These are phyloP conservation scores for Phylloscopus collybita DNA, from an alignment of 2,797 vertebrate species.

Conservation along the genomic window DNA sequence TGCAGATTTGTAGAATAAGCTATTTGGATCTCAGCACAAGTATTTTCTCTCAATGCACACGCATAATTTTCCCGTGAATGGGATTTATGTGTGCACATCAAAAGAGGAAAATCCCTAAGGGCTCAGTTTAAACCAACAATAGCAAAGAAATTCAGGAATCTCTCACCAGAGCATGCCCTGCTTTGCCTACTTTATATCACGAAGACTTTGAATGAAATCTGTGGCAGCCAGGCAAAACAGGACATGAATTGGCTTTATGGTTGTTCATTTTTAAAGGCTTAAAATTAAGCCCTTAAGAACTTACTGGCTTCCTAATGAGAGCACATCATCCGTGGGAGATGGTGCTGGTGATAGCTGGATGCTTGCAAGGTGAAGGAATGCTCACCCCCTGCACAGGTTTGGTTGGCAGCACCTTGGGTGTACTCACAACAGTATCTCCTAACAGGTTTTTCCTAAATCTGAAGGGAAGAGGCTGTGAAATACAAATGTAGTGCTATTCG, in stretches of 20 bases:
- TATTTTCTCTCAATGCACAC: not conserved
- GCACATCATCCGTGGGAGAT: not conserved
- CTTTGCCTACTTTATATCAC: constrained; percentile 14
- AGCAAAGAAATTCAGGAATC: constrained; percentile 30
- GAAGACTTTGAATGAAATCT: not conserved
- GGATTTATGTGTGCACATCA: constrained; percentile 42
- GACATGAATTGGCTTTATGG: not conserved
- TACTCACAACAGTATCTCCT: fast-evolving
- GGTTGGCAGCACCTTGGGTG: fast-evolving
- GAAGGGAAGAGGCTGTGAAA: not conserved
- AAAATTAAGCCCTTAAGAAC: not conserved
- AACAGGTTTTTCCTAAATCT: not conserved
- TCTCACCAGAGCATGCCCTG: constrained; percentile 11
- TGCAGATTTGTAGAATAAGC: constrained; percentile 10
- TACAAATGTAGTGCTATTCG: not conserved
- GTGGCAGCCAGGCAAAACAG: constrained; percentile 1
- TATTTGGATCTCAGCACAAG: not conserved
- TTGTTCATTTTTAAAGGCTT: not conserved
- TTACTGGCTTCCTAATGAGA: not conserved
- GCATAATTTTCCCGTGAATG: not conserved
- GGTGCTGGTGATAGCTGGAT: not conserved
- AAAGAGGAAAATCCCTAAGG: constrained; percentile 46
- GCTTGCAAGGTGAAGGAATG: fast-evolving
- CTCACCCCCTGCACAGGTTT: fast-evolving
- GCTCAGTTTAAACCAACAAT: constrained; percentile 37